phyloP scores from a whole-genome alignment of 2,113 vertebrate species.

The Leucosticte australis region DNA sequence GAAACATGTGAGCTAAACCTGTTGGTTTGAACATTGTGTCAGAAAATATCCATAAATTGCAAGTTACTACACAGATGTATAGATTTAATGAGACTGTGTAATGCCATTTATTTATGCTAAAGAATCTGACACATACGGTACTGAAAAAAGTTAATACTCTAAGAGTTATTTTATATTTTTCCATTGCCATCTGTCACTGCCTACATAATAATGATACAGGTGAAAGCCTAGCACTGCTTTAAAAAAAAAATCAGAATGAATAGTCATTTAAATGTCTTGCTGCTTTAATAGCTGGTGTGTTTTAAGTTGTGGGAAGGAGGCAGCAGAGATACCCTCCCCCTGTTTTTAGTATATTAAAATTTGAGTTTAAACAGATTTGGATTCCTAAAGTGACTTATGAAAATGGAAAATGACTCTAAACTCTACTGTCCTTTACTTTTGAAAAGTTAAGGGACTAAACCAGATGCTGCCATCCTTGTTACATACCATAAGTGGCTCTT shows the following conservation, averaged over 20 bases:
- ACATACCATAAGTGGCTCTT: neutral
- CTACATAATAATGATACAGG: conserved; percentile 69
- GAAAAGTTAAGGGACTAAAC: neutral
- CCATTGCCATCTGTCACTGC: conserved; percentile 69
- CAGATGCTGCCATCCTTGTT: neutral
- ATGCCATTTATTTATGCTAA: conserved; percentile 74
- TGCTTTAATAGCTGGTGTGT: conserved; percentile 56
- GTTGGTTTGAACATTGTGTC: conserved; percentile 70
- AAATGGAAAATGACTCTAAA: neutral
- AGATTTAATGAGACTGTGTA: conserved; percentile 73
- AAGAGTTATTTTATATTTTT: conserved; percentile 68
- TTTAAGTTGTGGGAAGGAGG: conserved; percentile 38
- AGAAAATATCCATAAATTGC: conserved; percentile 72
- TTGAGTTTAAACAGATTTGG: neutral
- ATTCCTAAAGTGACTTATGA: neutral
- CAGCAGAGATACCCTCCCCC: conserved; percentile 9
- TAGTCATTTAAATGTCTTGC: conserved; percentile 65
- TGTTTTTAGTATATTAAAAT: neutral
- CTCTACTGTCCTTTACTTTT: neutral
- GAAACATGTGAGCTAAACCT: conserved; percentile 72
- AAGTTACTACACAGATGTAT: conserved; percentile 73
- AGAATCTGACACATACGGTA: conserved; percentile 65
- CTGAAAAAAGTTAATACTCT: conserved; percentile 70
- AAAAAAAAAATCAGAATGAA: conserved; percentile 33
- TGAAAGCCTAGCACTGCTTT: conserved; percentile 47